Base-by-base conservation (phyloP, 2,113 vertebrate species). In the Sinosuthora webbiana region DNA sequence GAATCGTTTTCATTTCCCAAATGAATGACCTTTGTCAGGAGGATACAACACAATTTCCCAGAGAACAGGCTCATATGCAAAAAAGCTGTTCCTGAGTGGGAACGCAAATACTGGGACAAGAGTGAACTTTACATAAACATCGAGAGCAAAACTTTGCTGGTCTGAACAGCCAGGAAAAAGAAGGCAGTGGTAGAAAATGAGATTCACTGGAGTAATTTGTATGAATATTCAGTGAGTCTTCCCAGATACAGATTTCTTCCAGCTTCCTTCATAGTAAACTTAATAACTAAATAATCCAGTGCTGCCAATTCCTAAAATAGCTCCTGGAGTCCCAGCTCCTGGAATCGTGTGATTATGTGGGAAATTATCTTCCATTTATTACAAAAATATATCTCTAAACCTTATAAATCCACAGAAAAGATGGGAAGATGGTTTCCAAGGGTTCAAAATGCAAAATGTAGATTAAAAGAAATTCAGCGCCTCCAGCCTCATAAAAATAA, bases 21-120 rank as follows among this genome's bases (percentile, higher is more conserved):
- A 91, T 52, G 52, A 74, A n/a, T 77, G 93, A 96, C 94, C 95
- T 96, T 92, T 94, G 75, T 81, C 68, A 53, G 83, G 80, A 95
- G 94, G 90, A 92, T 95, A 53, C 90, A 96, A 71, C 87, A 94
- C 90, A 63, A 68, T 31, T 94, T 95, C 93, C 91, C 78, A 86
- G 56, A 93, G 94, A 96, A 91, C 7, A 74, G 4, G 10, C 49
- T 93, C 7, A 13, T 39, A 70, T 68, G 87, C 85, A 90, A 59
- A 96, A 90, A 87, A 91, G 20, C 73, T 83, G 87, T 85, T 91
- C 90, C 95, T 95, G 92, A 95, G 52, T 69, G 39, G 68, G 90
- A 96, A 77, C 37, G 39, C 35, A 81, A 94, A 62, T 81, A 90
- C 62, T 77, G 83, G 88, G 88, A 87, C 90, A 95, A 96, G 93